A percentile compares a stretch with the other conserved stretches of the same genome.
These are phyloP conservation scores for Acanthosepion lycidas DNA, from an alignment of 2,888 invertebrate species.

Conservation along the genomic window DNA sequence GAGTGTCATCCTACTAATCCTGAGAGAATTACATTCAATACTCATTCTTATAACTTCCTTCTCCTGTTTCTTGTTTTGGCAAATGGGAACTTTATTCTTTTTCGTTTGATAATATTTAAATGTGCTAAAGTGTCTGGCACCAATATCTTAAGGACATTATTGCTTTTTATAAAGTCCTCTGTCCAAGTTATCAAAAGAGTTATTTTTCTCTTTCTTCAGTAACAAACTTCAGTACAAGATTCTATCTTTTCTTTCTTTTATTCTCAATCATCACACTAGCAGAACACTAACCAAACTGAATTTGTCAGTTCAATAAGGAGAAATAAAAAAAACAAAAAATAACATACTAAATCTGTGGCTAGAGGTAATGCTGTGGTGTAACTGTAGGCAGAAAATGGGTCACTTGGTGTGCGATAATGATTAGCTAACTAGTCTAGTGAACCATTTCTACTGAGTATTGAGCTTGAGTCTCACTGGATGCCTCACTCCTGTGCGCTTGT, in stretches of 20 bases:
- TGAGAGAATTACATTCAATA: neutral
- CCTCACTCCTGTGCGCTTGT: neutral
- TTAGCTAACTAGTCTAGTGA: no score
- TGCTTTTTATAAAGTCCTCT: neutral
- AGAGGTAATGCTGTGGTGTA: neutral
- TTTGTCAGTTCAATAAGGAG: neutral
- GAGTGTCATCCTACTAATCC: neutral
- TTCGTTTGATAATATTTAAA: neutral
- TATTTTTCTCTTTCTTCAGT: neutral
- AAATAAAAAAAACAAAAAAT: neutral
- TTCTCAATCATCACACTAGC: neutral
- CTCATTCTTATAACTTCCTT: neutral
- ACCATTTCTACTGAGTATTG: no score
- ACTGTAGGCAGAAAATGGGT: neutral
- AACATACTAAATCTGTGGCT: neutral
- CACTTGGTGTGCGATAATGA: no score
- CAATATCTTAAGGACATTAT: neutral
- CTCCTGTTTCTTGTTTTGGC: neutral
- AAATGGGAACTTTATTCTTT: neutral
- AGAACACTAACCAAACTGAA: neutral
- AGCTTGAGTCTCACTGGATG: no score
- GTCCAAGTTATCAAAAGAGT: neutral
- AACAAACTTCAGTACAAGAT: neutral
- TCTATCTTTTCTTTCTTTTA: no score
- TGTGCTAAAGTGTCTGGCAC: constrained; percentile 33